Conservation (phyloP, 2,113 vertebrate species). For the Melozone crissalis region DNA sequence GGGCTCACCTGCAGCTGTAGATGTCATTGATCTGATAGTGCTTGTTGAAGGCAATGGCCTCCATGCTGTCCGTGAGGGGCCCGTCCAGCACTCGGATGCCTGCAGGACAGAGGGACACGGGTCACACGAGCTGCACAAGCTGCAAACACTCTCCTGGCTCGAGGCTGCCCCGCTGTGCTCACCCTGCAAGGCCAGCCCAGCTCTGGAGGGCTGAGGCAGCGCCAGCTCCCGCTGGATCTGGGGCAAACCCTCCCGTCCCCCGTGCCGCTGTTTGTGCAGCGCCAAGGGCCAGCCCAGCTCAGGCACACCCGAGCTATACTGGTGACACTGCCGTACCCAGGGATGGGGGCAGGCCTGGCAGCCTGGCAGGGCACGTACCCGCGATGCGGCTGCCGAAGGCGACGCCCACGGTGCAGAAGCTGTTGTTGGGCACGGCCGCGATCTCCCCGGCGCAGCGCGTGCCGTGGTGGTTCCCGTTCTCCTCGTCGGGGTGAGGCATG, state of each 20-base stretch:
- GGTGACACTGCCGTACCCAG: neutral
- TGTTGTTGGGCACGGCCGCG: conserved; percentile 92
- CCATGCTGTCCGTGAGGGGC: conserved; percentile 96
- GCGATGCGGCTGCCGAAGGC: conserved; percentile 93
- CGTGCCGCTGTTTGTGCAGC: no score
- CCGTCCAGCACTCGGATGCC: conserved; percentile 95
- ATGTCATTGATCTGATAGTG: conserved; percentile 98
- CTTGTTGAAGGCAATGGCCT: conserved; percentile 97
- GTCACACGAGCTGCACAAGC: fast-evolving
- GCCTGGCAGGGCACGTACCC: conserved; percentile 61
- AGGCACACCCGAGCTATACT: no score
- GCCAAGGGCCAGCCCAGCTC: no score
- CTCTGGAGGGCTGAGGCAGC: neutral
- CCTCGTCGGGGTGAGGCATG: conserved; percentile 90
- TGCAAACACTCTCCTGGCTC: neutral
- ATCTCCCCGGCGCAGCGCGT: conserved; percentile 96
- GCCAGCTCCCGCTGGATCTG: fast-evolving
- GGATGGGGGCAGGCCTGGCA: fast-evolving
- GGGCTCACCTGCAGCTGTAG: conserved; percentile 95
- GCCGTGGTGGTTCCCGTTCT: conserved; percentile 93
- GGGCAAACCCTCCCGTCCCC: neutral
- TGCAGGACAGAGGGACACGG: neutral
- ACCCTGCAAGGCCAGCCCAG: neutral
- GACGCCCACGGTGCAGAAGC: conserved; percentile 93
- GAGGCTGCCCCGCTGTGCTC: neutral